Evolutionary conservation across 2,113 vertebrate genomes (phyloP), one percentile per base, ranked within the genome.

Genomic region (Paratilapia polleni): DNA sequence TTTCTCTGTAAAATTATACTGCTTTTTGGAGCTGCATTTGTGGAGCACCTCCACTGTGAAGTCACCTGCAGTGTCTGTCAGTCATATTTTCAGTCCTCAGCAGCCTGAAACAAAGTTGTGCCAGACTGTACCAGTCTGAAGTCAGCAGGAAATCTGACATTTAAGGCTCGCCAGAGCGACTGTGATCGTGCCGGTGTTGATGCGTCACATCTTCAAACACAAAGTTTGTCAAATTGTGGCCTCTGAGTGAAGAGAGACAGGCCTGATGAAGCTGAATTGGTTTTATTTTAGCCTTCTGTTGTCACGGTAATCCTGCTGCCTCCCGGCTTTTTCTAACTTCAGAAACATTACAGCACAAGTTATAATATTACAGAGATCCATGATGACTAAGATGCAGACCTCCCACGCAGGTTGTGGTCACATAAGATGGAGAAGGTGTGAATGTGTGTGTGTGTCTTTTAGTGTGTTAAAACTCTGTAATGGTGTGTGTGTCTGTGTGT

Each of bases 401-500:
- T 79, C 92, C 92, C 87, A 88, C 90, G 11, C 88, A 92, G 75
- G 56, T 11, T 80, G 85, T 86, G 79, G 58, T 85, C 77, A 15
- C 73, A 38, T 9, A 63, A 89, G 57, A 78, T 6, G 31, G 77
- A 81, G 77, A 49, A 19, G 58, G 43, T 57, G 15, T 41, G 26
- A 13, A 1, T 77, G 31, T 59, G 8, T 36, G 31, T 78, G 6
- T 83, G 49, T 77, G 9, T 52, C 7, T 66, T 47, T 68, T 13
- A 26, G 36, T 76, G 64, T 62, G 66, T 84, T 26, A 52, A 54
- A 64, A 9, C 14, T 81, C 12, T 59, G 34, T 20, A 22, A 11
- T 70, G 63, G 24, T 12, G 52, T 60, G 54, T 63, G 57, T 61
- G 78, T 15, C 41, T 2, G 28, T 47, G 34, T 77, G 41, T 24